Percentiles rank a stretch among this genome's conserved stretches.
Evolutionary conservation across 1,140 invertebrate genomes (phyloP).

Genomic region (Cydia amplana): DNA sequence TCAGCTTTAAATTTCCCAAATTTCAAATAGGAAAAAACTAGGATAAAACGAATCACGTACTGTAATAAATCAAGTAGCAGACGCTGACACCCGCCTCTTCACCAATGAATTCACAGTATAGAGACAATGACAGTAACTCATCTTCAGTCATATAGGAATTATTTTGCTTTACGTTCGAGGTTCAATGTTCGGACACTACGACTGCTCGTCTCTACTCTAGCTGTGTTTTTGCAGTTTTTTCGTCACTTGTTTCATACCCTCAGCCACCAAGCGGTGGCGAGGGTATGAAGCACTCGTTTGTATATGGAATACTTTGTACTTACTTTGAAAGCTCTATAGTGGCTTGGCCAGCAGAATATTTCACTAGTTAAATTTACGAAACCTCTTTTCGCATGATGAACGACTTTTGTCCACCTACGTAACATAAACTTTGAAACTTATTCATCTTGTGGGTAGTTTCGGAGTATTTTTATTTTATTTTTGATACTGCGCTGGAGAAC

Average conservation of each 20-base stretch:
- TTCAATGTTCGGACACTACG: too few relatives aligned
- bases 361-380: not conserved
- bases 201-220: too few relatives aligned
- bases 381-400: not conserved
- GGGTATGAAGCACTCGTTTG: too few relatives aligned
- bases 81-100: conserved; percentile 9
- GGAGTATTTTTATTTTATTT: too few relatives aligned
- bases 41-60: not conserved
- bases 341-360: not conserved
- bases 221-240: too few relatives aligned
- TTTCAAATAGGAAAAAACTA: not conserved
- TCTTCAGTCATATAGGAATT: not conserved
- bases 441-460: not conserved
- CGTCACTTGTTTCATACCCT: too few relatives aligned
- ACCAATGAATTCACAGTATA: not conserved
- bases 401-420: not conserved
- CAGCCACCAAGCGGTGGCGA: too few relatives aligned
- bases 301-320: not conserved
- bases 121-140: not conserved
- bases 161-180: not conserved
- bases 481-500: too few relatives aligned
- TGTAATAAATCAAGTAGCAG: conserved; percentile 8
- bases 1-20: conserved; percentile 1
- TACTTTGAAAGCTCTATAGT: not conserved
- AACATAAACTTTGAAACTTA: not conserved